Percentiles rank a stretch among this genome's conserved stretches.
Conservation (phyloP, 2,888 invertebrate genomes). For the Sarcophaga rosellei region DNA sequence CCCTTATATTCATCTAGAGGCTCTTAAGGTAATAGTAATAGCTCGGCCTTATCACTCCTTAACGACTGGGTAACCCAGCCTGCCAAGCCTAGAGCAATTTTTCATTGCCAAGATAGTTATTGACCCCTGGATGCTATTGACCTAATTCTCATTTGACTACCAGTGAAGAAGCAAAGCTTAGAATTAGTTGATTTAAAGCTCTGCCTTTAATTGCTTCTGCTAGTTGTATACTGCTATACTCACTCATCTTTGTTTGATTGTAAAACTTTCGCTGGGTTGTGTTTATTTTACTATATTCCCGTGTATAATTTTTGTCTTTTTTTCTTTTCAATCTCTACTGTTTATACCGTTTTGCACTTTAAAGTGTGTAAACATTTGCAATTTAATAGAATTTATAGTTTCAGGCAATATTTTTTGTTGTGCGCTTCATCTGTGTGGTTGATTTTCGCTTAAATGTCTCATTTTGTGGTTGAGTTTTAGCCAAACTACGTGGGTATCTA, state of each 20-base stretch:
- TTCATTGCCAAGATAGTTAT: no score
- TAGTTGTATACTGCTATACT: no score
- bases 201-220: neutral
- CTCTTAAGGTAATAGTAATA: no score
- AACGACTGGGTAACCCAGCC: no score
- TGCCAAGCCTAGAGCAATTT: no score
- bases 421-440: slow-evolving; percentile 9
- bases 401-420: slow-evolving; percentile 36
- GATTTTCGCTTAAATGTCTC: slow-evolving; percentile 23
- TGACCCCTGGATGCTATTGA: neutral
- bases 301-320: neutral
- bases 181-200: no score
- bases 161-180: no score
- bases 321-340: slow-evolving; percentile 2
- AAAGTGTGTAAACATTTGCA: slow-evolving; percentile 46
- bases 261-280: slow-evolving; percentile 18
- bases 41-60: no score
- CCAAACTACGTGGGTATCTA: slow-evolving; percentile 29
- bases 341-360: slow-evolving; percentile 12
- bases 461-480: slow-evolving; percentile 21
- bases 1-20: no score
- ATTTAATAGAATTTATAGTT: slow-evolving; percentile 59
- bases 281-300: neutral
- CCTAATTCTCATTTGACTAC: no score
- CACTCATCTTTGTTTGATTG: no score